Evolutionary conservation across 2,797 vertebrate genomes (phyloP).

Genomic region (Cheirogaleus major): DNA sequence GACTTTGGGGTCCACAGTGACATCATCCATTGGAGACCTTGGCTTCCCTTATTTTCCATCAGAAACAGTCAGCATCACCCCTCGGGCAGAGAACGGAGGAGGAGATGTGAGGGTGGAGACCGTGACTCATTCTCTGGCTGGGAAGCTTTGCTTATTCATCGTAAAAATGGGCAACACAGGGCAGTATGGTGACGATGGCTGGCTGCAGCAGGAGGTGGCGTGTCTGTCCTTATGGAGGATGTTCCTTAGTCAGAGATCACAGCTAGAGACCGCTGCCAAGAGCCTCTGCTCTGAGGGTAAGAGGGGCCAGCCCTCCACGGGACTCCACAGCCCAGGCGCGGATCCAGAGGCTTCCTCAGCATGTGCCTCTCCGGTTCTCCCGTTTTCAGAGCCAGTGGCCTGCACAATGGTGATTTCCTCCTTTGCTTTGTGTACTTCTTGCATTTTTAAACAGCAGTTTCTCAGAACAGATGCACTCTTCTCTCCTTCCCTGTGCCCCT

Average conservation of each 20-base stretch:
- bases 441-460: slow-evolving; percentile 51
- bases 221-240: neutral
- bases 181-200: neutral
- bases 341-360: neutral
- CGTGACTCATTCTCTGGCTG: neutral
- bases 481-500: slow-evolving; percentile 38
- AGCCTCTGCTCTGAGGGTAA: accelerated
- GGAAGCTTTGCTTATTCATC: neutral
- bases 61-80: neutral
- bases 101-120: neutral
- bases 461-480: slow-evolving; percentile 58
- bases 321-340: neutral
- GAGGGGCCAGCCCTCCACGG: neutral
- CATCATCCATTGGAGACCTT: neutral
- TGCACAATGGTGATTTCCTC: neutral
- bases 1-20: neutral
- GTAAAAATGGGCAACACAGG: neutral
- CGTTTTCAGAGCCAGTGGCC: neutral
- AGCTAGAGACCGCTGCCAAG: neutral
- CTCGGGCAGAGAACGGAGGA: neutral
- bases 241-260: neutral
- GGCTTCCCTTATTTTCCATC: neutral
- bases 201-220: accelerated
- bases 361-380: neutral
- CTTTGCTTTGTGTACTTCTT: neutral